Evolutionary conservation across 2,888 invertebrate genomes (phyloP), one percentile per base, ranked within the genome.

Genomic region (Charanyca ferruginea): DNA sequence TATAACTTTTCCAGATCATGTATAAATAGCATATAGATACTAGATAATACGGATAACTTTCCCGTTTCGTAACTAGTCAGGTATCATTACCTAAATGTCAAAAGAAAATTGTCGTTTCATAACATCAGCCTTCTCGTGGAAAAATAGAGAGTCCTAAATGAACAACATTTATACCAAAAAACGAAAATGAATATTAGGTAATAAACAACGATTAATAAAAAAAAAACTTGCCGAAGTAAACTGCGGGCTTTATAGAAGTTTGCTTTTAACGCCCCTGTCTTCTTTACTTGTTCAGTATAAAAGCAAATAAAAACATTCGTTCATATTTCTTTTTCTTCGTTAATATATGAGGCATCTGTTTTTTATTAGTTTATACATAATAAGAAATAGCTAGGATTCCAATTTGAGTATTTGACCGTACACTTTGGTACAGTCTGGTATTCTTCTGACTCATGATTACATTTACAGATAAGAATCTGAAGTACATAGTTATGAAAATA

Each of bases 251-350:
- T 4, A 13, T 23, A 25, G 2, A 51, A 51, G 54, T 51, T 69
- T 62, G 22, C 54, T 62, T 63, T 42, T 41, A n/a, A 22, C 20
- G 7, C 16, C 11, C 2, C 35, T 23, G 20, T 28, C 6, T 23
- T 28, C 53, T 49, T 25, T 0, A 16, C 63, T 55, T 16, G 28
- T 45, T 52, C 8, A 28, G 41, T 23, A 20, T 23, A 11, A 55
- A 55, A 41, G 25, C 13, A 70, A 69, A 54, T 49, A 45, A 32
- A 54, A 62, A 49, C 35, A 54, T 62, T 59, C n/a, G 44, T 49
- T 49, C 0, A 16, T 48, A 42, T 47, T 11, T 38, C 25, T 48
- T 38, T 32, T 18, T 13, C 25, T n/a, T 16, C 1, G 65, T 28
- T 25, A 22, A 55, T 32, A 42, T 28, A 48, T 20, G 42, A 23